Conservation (phyloP, 2,113 vertebrate genomes). For the Forbesichthys agassizii region DNA sequence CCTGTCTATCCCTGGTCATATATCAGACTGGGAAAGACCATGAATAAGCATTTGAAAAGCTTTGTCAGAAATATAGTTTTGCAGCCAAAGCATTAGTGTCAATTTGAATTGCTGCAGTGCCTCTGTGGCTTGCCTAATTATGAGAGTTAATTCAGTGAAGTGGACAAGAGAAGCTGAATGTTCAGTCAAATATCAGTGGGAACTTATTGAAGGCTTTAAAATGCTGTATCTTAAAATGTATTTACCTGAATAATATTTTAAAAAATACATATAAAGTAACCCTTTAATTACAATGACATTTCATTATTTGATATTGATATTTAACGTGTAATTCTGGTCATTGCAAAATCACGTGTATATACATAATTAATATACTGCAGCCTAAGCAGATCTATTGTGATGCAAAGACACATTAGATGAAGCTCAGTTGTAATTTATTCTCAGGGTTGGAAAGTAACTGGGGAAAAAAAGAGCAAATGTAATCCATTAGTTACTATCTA, state of each 20-base stretch:
- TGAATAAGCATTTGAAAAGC: constrained; percentile 64
- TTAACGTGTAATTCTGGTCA: background rate
- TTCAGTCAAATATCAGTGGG: constrained; percentile 45
- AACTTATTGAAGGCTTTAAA: constrained; percentile 11
- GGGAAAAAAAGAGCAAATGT: too few relatives aligned
- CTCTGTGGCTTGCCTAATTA: constrained; percentile 61
- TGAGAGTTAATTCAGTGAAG: constrained; percentile 57
- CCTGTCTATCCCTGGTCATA: constrained; percentile 39
- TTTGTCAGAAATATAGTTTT: constrained; percentile 61
- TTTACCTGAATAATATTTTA: constrained; percentile 36
- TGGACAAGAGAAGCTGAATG: constrained; percentile 33
- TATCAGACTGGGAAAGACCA: constrained; percentile 54
- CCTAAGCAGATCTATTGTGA: too few relatives aligned
- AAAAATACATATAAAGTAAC: constrained; percentile 1
- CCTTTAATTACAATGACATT: constrained; percentile 19
- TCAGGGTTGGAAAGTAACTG: too few relatives aligned
- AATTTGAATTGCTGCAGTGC: constrained; percentile 62
- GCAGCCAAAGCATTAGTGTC: constrained; percentile 64
- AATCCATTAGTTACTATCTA: too few relatives aligned
- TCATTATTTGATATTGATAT: background rate
- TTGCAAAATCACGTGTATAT: too few relatives aligned
- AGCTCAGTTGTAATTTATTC: too few relatives aligned
- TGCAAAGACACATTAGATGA: too few relatives aligned
- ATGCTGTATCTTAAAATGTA: constrained; percentile 16
- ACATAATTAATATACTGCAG: too few relatives aligned